Conservation (phyloP, 2,113 vertebrate genomes). For the Lophotis ruficrista region DNA sequence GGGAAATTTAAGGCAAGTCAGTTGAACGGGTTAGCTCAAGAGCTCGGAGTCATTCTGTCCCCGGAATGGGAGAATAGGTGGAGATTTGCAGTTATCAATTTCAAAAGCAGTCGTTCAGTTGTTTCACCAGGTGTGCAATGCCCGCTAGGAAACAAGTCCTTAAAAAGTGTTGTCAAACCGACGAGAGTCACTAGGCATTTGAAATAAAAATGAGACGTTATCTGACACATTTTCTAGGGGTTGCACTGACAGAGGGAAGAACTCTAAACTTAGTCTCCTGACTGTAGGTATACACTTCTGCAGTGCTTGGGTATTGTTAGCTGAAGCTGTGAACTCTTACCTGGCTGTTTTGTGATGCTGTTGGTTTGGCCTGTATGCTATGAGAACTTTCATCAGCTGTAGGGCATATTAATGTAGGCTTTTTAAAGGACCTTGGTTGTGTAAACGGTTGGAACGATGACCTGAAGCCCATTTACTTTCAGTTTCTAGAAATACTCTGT, state of each 20-base stretch:
- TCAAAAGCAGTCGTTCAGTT: neutral
- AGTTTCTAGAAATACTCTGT: neutral
- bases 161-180: neutral
- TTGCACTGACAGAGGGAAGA: neutral
- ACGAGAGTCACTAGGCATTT: neutral
- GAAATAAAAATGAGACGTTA: neutral
- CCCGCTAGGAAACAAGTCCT: neutral
- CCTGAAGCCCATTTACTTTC: neutral
- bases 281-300: neutral
- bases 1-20: neutral
- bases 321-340: neutral
- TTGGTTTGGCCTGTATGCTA: neutral
- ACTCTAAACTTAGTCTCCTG: neutral
- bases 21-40: neutral
- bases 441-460: neutral
- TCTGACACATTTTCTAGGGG: neutral
- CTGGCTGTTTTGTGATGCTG: neutral
- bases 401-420: neutral
- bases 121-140: neutral
- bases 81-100: neutral
- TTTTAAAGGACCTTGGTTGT: neutral
- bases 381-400: neutral
- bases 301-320: neutral
- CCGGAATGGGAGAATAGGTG: fast-evolving
- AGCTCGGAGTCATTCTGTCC: neutral